Percentiles rank a stretch among this genome's conserved stretches.
Evolutionary conservation across 2,113 vertebrate species (phyloP).

Genomic region (Nothoprocta pentlandii): DNA sequence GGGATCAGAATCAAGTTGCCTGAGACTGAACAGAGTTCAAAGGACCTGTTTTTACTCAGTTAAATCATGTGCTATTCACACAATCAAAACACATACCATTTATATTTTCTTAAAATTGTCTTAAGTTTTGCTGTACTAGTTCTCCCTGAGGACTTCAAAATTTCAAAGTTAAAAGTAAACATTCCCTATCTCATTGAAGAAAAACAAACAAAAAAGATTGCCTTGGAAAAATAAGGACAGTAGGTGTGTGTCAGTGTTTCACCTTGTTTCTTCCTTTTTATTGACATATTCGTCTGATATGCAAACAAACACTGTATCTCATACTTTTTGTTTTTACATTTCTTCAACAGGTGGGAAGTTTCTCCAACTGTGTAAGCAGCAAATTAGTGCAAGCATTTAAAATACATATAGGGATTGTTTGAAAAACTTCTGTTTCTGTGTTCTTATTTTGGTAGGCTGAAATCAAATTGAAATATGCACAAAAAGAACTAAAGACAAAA

Average conservation of each 20-base stretch:
- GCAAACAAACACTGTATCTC: no score
- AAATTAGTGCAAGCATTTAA: not conserved
- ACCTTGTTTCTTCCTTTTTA: not conserved
- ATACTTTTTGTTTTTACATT: not conserved
- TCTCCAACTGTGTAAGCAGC: not conserved
- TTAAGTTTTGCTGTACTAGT: not conserved
- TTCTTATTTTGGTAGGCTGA: slow-evolving; percentile 80
- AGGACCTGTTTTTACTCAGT: not conserved
- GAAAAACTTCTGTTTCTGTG: not conserved
- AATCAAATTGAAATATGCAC: slow-evolving; percentile 92
- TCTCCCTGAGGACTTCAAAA: not conserved
- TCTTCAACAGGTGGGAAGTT: not conserved
- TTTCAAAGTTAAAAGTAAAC: not conserved
- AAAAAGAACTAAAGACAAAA: slow-evolving; percentile 90
- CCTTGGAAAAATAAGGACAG: not conserved
- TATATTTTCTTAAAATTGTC: not conserved
- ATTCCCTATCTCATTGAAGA: not conserved
- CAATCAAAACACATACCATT: fast-evolving
- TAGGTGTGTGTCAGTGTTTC: not conserved
- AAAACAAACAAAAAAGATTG: not conserved
- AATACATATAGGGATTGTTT: not conserved
- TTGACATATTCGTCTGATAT: not conserved
- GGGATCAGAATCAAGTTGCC: not conserved
- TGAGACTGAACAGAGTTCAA: not conserved
- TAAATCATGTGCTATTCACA: not conserved